phyloP scores from a whole-genome alignment of 2,113 vertebrate genomes.

The Quiscalus mexicanus region DNA sequence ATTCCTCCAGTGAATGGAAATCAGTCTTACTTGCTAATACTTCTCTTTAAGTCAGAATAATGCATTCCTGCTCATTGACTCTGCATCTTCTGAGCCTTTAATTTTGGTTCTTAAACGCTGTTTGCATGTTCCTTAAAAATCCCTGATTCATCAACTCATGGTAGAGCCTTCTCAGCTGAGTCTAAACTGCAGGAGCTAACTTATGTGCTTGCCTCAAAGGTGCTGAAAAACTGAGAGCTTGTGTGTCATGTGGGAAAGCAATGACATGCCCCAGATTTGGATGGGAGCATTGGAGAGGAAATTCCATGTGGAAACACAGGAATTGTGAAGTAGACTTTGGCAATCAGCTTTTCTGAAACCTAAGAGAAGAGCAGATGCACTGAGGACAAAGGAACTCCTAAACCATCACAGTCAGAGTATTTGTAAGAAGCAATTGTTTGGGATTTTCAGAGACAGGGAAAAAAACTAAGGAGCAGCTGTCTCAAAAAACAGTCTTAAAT shows the following conservation, averaged over 20 bases:
- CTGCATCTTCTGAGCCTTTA: background rate
- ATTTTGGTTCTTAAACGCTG: background rate
- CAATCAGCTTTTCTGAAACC: slow-evolving; percentile 6
- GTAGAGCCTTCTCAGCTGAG: background rate
- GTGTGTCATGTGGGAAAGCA: background rate
- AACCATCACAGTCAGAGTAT: background rate
- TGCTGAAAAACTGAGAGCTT: background rate
- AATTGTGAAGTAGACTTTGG: background rate
- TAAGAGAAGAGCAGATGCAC: slow-evolving; percentile 16
- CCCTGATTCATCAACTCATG: background rate
- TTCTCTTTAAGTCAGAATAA: background rate
- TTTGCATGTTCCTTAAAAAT: background rate
- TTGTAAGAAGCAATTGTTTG: slow-evolving; percentile 41
- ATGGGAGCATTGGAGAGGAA: background rate
- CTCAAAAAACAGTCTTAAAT: background rate
- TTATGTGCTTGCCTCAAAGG: background rate
- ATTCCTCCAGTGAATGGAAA: background rate
- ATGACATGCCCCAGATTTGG: background rate
- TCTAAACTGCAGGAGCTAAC: background rate
- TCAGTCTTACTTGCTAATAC: background rate
- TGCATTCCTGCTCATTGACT: background rate
- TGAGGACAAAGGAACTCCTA: background rate
- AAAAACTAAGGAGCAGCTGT: slow-evolving; percentile 7
- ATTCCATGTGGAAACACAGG: background rate
- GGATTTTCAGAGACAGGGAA: background rate